Evolutionary conservation across 2,888 invertebrate genomes (phyloP).

Genomic region (Ecdyonurus torrentis): DNA sequence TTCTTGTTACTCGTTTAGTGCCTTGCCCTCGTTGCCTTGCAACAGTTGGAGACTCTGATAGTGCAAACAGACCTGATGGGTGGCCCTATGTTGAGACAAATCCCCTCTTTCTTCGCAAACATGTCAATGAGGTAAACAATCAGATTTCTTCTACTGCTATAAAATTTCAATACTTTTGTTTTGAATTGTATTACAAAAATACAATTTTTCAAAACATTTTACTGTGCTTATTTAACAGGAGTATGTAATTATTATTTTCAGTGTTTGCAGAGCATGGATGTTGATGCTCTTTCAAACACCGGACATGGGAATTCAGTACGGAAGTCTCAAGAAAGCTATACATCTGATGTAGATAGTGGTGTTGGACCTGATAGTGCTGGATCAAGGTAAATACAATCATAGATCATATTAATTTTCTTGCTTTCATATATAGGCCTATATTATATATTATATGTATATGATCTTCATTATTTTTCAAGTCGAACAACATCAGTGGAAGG

Average conservation of each 20-base stretch:
- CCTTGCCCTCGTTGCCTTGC: constrained; percentile 79
- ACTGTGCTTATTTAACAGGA: too few species aligned
- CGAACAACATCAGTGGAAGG: constrained; percentile 72
- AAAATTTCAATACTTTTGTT: too few species aligned
- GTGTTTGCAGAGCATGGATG: neutral
- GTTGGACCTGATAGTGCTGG: constrained; percentile 65
- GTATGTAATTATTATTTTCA: too few species aligned
- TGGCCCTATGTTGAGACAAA: neutral
- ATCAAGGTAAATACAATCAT: constrained; percentile 35
- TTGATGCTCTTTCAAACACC: neutral
- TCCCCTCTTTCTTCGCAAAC: neutral
- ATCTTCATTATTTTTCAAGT: too few species aligned
- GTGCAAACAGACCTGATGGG: constrained; percentile 10
- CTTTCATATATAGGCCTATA: too few species aligned
- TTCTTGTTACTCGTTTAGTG: constrained; percentile 82
- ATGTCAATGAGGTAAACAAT: neutral
- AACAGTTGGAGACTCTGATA: constrained; percentile 25
- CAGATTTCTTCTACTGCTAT: neutral
- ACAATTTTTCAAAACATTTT: too few species aligned
- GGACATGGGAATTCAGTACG: constrained; percentile 13
- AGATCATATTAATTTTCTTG: too few species aligned
- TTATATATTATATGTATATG: neutral
- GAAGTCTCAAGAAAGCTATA: constrained; percentile 45
- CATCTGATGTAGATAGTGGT: constrained; percentile 75
- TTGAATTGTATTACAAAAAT: too few species aligned